Conservation (phyloP, 2,797 vertebrate genomes). For the Melanotaenia parkinsoni region DNA sequence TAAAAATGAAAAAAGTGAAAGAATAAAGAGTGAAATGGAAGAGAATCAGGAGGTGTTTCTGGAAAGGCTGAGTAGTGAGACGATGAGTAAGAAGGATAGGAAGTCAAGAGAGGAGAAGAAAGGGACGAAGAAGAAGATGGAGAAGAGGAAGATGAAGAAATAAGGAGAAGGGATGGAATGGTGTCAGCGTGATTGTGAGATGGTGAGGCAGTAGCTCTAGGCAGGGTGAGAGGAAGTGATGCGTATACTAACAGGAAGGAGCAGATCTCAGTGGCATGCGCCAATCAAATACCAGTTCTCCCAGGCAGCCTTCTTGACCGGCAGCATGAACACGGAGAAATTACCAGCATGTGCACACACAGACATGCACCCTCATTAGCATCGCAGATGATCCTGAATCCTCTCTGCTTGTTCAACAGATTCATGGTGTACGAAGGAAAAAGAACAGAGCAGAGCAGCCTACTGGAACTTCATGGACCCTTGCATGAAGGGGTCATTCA, state of each 20-base stretch:
- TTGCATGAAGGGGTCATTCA: conserved; percentile 6
- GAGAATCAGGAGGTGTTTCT: conserved; percentile 22
- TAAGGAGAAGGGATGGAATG: conserved; percentile 54
- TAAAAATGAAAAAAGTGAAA: conserved; percentile 5
- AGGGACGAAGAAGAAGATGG: conserved; percentile 9
- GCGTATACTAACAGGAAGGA: conserved; percentile 76
- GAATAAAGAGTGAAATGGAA: conserved; percentile 1
- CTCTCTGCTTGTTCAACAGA: conserved; percentile 23
- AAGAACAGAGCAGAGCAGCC: background rate
- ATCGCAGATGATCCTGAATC: conserved; percentile 7
- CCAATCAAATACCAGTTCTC: conserved; percentile 82
- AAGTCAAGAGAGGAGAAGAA: conserved; percentile 39
- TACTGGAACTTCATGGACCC: background rate
- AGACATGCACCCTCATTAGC: conserved; percentile 32
- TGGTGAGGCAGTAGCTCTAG: conserved; percentile 75
- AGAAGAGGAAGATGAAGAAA: conserved; percentile 33
- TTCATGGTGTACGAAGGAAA: conserved; percentile 3
- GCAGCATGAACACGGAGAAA: conserved; percentile 53
- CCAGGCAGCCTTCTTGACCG: conserved; percentile 61
- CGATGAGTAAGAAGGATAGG: conserved; percentile 36
- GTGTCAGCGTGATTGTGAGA: conserved; percentile 78
- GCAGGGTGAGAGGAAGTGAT: conserved; percentile 77
- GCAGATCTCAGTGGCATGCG: conserved; percentile 73
- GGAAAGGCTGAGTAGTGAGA: conserved; percentile 12
- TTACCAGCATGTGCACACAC: conserved; percentile 39